Conservation (phyloP, 2,888 invertebrate species). For the Iphiclides podalirius region DNA sequence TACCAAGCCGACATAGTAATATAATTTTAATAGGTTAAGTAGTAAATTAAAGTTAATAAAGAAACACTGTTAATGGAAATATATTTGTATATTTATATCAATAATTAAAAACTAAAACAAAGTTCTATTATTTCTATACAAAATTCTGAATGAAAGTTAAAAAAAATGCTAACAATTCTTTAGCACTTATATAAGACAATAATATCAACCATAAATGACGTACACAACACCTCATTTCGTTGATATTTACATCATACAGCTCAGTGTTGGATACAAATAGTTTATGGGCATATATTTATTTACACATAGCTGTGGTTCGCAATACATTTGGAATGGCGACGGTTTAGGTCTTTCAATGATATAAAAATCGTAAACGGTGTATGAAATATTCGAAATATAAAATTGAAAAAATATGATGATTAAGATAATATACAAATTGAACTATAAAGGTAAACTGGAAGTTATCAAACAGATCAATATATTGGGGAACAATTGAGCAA, state of each 20-base stretch:
- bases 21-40: too few species aligned
- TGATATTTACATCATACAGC: background rate
- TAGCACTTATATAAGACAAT: background rate
- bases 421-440: too few species aligned
- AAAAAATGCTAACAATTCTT: slow-evolving; percentile 25
- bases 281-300: background rate
- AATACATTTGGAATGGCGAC: background rate
- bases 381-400: background rate
- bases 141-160: slow-evolving; percentile 28
- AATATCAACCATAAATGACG: background rate
- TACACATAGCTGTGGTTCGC: background rate
- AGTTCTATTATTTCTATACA: slow-evolving; percentile 47
- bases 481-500: too few species aligned
- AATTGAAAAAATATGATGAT: too few species aligned
- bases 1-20: slow-evolving; percentile 33
- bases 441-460: too few species aligned
- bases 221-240: background rate
- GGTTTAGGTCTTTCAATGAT: background rate
- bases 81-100: slow-evolving; percentile 70
- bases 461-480: too few species aligned
- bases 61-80: slow-evolving; percentile 48
- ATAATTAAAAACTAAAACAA: slow-evolving; percentile 59
- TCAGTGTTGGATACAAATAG: background rate
- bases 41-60: slow-evolving; percentile 33
- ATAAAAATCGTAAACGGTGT: background rate